These are phyloP conservation scores for Leptinotarsa haldemani DNA, from an alignment of 2,888 invertebrate genomes.

Conservation along the genomic window DNA sequence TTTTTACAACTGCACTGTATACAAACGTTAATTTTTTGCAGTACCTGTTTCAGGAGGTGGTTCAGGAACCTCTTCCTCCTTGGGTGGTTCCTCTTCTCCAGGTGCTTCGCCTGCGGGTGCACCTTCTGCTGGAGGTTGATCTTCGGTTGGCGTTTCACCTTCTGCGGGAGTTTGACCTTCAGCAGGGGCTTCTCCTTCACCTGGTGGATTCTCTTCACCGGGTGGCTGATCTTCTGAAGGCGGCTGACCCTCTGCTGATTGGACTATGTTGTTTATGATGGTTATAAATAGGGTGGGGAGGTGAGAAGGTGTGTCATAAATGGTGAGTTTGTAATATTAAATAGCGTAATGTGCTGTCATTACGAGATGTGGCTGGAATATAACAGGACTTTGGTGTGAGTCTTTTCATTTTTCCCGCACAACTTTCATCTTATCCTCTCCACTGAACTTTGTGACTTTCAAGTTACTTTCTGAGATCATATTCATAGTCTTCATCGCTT, in stretches of 20 bases:
- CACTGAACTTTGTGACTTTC: too few species aligned
- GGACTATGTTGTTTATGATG: neutral
- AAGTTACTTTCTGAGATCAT: too few species aligned
- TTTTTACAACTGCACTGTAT: too few species aligned
- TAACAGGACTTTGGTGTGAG: too few species aligned
- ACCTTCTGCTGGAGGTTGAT: slow-evolving; percentile 56
- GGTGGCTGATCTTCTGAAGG: slow-evolving; percentile 57
- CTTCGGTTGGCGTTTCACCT: slow-evolving; percentile 57
- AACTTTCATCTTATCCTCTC: too few species aligned
- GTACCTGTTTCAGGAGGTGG: slow-evolving; percentile 38
- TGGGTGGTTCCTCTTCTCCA: slow-evolving; percentile 46
- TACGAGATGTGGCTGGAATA: too few species aligned
- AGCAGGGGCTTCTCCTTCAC: slow-evolving; percentile 11
- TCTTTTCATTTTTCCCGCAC: too few species aligned
- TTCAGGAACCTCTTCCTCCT: slow-evolving; percentile 37
- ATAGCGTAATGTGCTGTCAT: too few species aligned
- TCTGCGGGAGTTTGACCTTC: slow-evolving; percentile 59
- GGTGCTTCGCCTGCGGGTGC: slow-evolving; percentile 54
- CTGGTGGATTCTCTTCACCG: slow-evolving; percentile 50
- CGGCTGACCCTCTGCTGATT: neutral
- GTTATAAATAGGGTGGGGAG: neutral
- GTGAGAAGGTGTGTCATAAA: too few species aligned
- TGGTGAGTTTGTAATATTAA: too few species aligned
- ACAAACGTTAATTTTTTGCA: neutral
- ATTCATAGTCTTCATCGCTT: too few species aligned